Evolutionary conservation across 2,113 vertebrate species (phyloP).

Genomic region (Kryptolebias marmoratus): DNA sequence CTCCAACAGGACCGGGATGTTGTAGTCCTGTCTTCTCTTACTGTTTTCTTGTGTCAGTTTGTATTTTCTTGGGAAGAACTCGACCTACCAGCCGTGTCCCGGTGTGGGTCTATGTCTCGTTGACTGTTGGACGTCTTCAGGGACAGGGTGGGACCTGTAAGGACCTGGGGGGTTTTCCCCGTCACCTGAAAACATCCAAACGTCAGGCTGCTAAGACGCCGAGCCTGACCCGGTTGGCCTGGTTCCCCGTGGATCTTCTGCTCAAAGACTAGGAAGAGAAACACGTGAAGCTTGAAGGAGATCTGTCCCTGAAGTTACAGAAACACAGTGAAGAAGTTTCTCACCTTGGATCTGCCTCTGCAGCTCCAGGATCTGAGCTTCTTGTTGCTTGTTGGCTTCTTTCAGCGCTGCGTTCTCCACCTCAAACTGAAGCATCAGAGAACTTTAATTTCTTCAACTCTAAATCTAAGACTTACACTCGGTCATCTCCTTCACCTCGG

Average conservation of each 20-base stretch:
- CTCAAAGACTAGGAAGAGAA: conserved; percentile 77
- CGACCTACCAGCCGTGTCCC: conserved; percentile 44
- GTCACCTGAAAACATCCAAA: conserved; percentile 94
- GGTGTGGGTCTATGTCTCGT: conserved; percentile 19
- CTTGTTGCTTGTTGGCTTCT: conserved; percentile 89
- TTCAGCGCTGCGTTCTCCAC: conserved; percentile 90
- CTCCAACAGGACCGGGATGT: too few relatives aligned
- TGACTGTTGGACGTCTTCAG: conserved; percentile 70
- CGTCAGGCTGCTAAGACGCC: conserved; percentile 91
- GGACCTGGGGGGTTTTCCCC: conserved; percentile 87
- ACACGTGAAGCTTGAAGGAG: not conserved
- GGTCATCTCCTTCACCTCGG: conserved; percentile 83
- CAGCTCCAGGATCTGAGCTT: conserved; percentile 86
- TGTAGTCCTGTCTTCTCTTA: too few relatives aligned
- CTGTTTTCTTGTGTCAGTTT: too few relatives aligned
- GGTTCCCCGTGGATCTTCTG: conserved; percentile 74
- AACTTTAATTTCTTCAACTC: not conserved
- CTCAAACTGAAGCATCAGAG: conserved; percentile 84
- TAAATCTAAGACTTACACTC: too few relatives aligned
- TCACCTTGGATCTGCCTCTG: conserved; percentile 90
- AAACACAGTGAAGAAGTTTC: not conserved
- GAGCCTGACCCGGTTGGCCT: conserved; percentile 85
- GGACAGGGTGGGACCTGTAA: conserved; percentile 81
- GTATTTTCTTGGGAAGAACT: too few relatives aligned
- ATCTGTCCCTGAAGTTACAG: not conserved